Percentiles rank a stretch among this genome's conserved stretches.
These are phyloP conservation scores for Macropis europaea DNA, from an alignment of 2,888 invertebrate genomes.

Conservation along the genomic window DNA sequence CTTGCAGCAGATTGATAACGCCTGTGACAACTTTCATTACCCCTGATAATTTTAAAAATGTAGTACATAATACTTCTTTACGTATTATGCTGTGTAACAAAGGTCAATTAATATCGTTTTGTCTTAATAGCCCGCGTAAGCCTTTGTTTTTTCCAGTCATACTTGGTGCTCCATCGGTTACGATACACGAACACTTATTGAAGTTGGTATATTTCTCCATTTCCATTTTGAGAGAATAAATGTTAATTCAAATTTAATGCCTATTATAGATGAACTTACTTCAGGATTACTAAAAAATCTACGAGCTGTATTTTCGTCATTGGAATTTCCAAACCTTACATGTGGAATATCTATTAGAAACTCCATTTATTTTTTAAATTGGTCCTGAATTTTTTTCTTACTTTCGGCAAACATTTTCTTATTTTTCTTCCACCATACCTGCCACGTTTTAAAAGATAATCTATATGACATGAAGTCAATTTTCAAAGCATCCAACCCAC, in stretches of 20 bases:
- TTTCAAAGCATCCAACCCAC: neutral
- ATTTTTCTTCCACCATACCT: neutral
- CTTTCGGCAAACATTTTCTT: neutral
- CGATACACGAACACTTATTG: too few relatives aligned
- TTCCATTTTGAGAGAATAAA: too few relatives aligned
- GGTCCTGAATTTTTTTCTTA: neutral
- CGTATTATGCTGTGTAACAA: too few relatives aligned
- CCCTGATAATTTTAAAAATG: too few relatives aligned
- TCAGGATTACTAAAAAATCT: neutral
- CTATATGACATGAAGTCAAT: neutral
- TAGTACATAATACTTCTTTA: too few relatives aligned
- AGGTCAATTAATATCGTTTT: too few relatives aligned
- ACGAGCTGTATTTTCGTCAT: slow-evolving; percentile 10
- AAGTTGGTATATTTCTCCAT: too few relatives aligned
- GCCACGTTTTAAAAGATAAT: neutral
- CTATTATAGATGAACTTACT: neutral
- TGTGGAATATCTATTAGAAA: neutral
- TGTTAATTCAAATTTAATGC: neutral
- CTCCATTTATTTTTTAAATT: slow-evolving; percentile 5
- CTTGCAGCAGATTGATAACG: too few relatives aligned
- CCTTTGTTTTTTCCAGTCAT: too few relatives aligned
- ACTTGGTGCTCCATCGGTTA: too few relatives aligned
- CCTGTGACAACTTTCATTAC: too few relatives aligned
- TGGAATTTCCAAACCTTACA: neutral
- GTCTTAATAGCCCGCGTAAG: too few relatives aligned